Evolutionary conservation across 2,888 invertebrate genomes (phyloP), one percentile per base, ranked within the genome.

Genomic region (Spodoptera exigua): DNA sequence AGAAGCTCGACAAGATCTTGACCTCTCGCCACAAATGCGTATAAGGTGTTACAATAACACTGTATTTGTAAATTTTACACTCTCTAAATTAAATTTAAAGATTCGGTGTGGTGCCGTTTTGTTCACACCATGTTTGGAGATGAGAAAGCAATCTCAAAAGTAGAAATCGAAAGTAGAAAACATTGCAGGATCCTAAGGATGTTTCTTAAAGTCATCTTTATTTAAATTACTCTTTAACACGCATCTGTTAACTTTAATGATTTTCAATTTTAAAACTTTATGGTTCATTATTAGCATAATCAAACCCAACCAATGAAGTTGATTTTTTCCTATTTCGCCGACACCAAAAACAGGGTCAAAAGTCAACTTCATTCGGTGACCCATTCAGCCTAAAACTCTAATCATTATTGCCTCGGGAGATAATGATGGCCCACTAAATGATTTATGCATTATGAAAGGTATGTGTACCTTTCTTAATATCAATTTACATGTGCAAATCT

Each of bases 81-180:
- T 78, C 64, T 63, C 60, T 53, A 71, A 69, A 63, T 32, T 65
- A 52, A 46, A 48, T 55, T 65, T 59, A 18, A 61, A 62, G 35
- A 64, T 70, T 67, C 61, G 51, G 54, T 68, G 14, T 21, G 58
- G 60, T 68, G 51, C 56, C 56, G 72, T 71, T 65, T 54, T 43
- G 37, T 47, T 48, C 40, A 44, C 35, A 37, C 61, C 58, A 55
- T 70, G 48, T 68, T 75, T 37, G 67, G 68, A 14, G 45, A 61
- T 62, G 57, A 69, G 64, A 75, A 71, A 68, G 64, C 62, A 51
- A 54, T 62, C 32, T 47, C 27, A 61, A 55, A 56, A 61, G 16
- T 60, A 49, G 49, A 77, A 74, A 77, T 61, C 58, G 78, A 77
- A 77, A 74, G 78, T 74, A 60, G 45, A 54, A 56, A 66, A 60